These are phyloP conservation scores for Nothoprocta pentlandii DNA, from an alignment of 2,113 vertebrate genomes.

Conservation along the genomic window DNA sequence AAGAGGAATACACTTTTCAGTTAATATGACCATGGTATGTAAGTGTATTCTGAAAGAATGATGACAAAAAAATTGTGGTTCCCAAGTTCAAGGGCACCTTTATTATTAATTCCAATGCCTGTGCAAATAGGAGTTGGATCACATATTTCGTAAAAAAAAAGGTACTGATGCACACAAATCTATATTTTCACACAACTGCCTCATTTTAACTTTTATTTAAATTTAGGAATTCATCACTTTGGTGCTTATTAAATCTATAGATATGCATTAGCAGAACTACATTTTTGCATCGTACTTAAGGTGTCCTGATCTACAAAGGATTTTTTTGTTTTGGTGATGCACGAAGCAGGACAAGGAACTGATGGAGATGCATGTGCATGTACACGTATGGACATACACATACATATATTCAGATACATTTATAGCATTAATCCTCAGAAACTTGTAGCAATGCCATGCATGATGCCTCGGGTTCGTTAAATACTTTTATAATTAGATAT, in stretches of 20 bases:
- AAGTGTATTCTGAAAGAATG: not conserved
- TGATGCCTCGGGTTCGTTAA: not conserved
- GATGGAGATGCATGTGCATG: not conserved
- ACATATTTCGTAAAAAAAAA: not conserved
- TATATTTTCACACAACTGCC: not conserved
- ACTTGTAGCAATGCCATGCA: accelerated
- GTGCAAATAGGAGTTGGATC: not conserved
- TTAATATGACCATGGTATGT: not conserved
- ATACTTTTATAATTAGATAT: not conserved
- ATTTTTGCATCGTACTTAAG: not conserved
- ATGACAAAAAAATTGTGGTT: not conserved
- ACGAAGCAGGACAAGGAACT: not conserved
- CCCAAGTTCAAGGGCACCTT: not conserved
- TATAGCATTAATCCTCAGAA: not conserved
- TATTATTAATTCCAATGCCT: not conserved
- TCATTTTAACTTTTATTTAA: not conserved
- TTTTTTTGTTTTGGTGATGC: not conserved
- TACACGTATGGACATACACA: too few species aligned
- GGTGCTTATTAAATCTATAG: not conserved
- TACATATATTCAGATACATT: accelerated
- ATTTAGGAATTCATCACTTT: not conserved
- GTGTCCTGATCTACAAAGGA: not conserved
- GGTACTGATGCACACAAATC: not conserved
- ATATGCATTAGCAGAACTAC: not conserved
- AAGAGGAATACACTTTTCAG: not conserved